Base-by-base conservation (phyloP, 2,113 vertebrate genomes). In the Carassius auratus region DNA sequence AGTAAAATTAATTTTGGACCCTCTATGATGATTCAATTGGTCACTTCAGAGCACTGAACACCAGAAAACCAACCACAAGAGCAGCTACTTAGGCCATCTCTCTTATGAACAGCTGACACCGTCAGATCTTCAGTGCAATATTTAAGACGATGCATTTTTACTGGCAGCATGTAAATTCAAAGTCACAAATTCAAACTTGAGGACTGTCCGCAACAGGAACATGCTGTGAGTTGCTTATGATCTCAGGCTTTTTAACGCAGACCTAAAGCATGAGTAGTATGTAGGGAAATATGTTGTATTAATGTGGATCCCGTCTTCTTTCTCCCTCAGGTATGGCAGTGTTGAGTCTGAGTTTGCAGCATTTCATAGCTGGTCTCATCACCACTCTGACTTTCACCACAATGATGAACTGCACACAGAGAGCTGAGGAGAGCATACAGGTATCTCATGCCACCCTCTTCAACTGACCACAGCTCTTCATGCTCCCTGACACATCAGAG, bases 351-450 rank as follows among this genome's bases (percentile, higher is more conserved):
- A 95, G 95, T 19, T 86, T 94, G 61, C 96, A 97, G 81, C 96
- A 97, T 89, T 96, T 97, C 84, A 90, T 97, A 71, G 96, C 96
- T 0, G 97, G 97, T 19, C 92, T 96, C 79, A 94, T 96, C 87
- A 97, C 96, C 83, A 97, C 96, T 0, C 90, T 94, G 74, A 96
- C 96, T 30, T 97, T 98, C 90, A 96, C 95, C 3, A 89, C 94
- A 77, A 98, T 97, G 96, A 97, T 97, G 96, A 92, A 93, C 85
- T 97, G 97, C 87, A 96, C 95, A 48, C 97, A 96, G 89, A 92
- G 92, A 87, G 96, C 96, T 0, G 94, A 95, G 64, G 91, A 95
- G 38, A 91, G 91, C 86, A 92, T 96, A 81, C 96, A 97, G 97
- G 96, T 97, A 90, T 90, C 81, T 38, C 7, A 7, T 9, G 26